Conservation (phyloP, 35 echinoderm and acorn worm species). For the Ophiothrix spiculata region DNA sequence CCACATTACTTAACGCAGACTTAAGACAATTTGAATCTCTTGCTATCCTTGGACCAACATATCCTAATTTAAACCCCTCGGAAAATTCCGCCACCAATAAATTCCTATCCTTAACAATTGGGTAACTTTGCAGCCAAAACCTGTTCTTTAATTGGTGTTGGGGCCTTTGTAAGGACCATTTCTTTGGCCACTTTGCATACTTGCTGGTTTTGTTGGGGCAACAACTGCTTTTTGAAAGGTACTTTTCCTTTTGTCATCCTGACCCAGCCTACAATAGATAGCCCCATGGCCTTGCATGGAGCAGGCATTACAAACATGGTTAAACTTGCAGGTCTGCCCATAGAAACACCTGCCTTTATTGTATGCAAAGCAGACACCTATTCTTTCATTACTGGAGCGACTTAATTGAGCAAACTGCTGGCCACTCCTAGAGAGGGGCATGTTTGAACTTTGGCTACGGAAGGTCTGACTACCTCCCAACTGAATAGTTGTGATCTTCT, state of each 20-base stretch:
- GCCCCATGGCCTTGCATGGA: background rate
- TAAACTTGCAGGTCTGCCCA: too few relatives aligned
- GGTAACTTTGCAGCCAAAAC: background rate
- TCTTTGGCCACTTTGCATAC: too few relatives aligned
- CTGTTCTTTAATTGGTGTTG: slow-evolving; percentile 7
- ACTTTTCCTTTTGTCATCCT: background rate
- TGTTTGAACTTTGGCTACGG: too few relatives aligned
- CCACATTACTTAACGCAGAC: too few relatives aligned
- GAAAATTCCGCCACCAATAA: background rate
- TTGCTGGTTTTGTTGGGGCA: background rate
- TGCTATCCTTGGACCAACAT: background rate
- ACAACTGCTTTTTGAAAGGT: background rate
- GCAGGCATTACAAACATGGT: background rate
- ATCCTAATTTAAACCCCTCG: background rate
- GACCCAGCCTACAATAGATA: background rate
- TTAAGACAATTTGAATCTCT: too few relatives aligned
- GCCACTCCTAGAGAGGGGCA: background rate
- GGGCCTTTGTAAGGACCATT: background rate
- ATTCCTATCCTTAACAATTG: background rate
- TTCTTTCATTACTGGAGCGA: background rate
- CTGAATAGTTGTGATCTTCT: background rate
- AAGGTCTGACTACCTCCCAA: too few relatives aligned
- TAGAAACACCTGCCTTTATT: background rate
- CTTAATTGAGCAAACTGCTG: background rate
- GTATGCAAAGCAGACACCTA: background rate